A percentile compares a stretch with the other conserved stretches of the same genome.
These are phyloP conservation scores for Psilanteris sp. DNA, from an alignment of 1,140 invertebrate species.

Conservation along the genomic window DNA sequence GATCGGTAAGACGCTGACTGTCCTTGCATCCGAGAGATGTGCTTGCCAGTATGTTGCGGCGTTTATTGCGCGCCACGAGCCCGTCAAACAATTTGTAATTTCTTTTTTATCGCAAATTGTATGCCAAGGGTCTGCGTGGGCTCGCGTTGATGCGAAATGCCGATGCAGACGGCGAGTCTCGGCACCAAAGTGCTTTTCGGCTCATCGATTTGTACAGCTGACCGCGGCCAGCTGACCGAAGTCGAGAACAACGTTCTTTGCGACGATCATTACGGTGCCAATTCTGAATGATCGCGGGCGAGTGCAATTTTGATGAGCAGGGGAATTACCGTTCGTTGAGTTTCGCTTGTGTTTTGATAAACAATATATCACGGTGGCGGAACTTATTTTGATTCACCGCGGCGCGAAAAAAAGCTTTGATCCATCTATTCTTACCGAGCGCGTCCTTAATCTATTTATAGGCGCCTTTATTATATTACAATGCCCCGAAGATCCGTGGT, in stretches of 20 bases:
- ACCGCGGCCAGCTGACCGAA: too few relatives aligned
- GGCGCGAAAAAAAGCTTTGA: conserved; percentile 29
- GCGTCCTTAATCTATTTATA: conserved; percentile 45
- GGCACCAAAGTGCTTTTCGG: conserved; percentile 2
- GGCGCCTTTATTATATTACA: conserved; percentile 40
- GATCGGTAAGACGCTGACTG: conserved; percentile 56
- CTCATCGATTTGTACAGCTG: background rate
- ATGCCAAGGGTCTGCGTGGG: conserved; percentile 47
- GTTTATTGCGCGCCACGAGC: background rate
- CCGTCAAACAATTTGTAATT: conserved; percentile 19
- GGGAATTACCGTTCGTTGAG: too few relatives aligned
- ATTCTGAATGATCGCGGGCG: too few relatives aligned
- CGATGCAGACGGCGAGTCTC: conserved; percentile 6
- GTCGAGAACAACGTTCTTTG: background rate
- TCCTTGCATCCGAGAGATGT: conserved; percentile 45
- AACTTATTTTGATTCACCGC: too few relatives aligned
- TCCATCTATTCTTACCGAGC: conserved; percentile 18
- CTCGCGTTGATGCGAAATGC: conserved; percentile 10
- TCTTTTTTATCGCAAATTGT: conserved; percentile 44
- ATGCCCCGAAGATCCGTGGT: conserved; percentile 19
- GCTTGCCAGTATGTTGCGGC: conserved; percentile 5
- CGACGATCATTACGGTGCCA: too few relatives aligned
- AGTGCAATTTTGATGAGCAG: too few relatives aligned
- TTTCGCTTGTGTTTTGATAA: too few relatives aligned
- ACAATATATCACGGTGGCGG: too few relatives aligned